A percentile compares a stretch with the other conserved stretches of the same genome.
Evolutionary conservation across 2,797 vertebrate species (phyloP).

Genomic region (Poeciliopsis paucimaculata): DNA sequence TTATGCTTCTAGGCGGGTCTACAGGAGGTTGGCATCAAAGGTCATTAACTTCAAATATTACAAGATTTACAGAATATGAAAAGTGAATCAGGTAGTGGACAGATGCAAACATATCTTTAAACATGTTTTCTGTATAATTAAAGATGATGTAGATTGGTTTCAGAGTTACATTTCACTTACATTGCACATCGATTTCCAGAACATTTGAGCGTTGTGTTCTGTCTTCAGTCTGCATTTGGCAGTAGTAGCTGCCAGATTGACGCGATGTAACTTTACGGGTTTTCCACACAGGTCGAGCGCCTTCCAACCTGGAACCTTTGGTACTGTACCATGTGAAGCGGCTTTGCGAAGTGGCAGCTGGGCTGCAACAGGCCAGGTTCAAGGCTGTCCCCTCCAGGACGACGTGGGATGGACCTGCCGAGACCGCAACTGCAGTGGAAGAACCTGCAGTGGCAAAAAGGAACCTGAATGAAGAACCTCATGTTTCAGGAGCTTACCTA

Average conservation of each 20-base stretch:
- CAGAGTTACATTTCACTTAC: conserved; percentile 49
- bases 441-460: conserved; percentile 39
- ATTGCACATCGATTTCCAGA: conserved; percentile 55
- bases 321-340: conserved; percentile 58
- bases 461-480: neutral
- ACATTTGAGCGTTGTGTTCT: conserved; percentile 42
- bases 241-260: conserved; percentile 63
- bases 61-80: neutral
- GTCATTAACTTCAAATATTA: conserved; percentile 2
- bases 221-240: conserved; percentile 55
- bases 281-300: conserved; percentile 51
- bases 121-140: neutral
- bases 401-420: conserved; percentile 38
- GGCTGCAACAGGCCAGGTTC: conserved; percentile 62
- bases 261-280: conserved; percentile 29
- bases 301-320: neutral
- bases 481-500: neutral
- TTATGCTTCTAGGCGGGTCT: conserved; percentile 62
- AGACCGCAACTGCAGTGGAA: conserved; percentile 26
- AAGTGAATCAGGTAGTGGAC: neutral
- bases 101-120: neutral
- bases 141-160: neutral
- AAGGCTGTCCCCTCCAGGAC: conserved; percentile 44
- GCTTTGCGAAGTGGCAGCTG: conserved; percentile 7
- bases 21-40: neutral